phyloP scores from a whole-genome alignment of 2,888 invertebrate genomes.

The Perdita meconis region DNA sequence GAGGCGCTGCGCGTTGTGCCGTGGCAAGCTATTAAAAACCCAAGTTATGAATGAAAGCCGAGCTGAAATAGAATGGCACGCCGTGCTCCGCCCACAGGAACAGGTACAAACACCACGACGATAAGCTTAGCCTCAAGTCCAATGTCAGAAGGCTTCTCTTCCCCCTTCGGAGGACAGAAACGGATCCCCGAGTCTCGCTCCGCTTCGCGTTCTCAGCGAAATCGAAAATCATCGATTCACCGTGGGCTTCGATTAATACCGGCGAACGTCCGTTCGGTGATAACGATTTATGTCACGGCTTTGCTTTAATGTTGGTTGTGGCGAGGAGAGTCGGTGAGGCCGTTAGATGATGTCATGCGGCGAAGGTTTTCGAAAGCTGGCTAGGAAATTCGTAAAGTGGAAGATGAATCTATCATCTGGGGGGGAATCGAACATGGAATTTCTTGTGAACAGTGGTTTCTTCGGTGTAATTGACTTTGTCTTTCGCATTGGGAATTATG shows the following conservation, averaged over 20 bases:
- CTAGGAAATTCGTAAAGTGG: no score
- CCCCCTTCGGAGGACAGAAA: conserved; percentile 52
- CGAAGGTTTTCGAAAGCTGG: no score
- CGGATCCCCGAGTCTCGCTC: conserved; percentile 33
- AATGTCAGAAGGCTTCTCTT: conserved; percentile 66
- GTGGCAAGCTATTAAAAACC: conserved; percentile 82
- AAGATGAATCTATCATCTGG: no score
- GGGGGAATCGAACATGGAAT: no score
- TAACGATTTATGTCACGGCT: conserved; percentile 1
- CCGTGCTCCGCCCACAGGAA: conserved; percentile 81
- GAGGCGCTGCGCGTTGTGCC: conserved; percentile 69
- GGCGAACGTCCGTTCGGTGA: neutral
- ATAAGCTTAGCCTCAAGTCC: conserved; percentile 64
- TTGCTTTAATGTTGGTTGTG: neutral
- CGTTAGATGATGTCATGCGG: no score
- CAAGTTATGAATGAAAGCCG: conserved; percentile 83
- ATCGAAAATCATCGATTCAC: conserved; percentile 33
- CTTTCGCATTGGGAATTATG: no score
- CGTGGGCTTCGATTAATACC: neutral
- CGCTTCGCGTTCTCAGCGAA: conserved; percentile 24
- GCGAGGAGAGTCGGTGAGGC: no score
- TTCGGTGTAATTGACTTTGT: no score
- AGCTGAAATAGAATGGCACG: conserved; percentile 83
- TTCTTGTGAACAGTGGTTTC: no score
- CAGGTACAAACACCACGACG: conserved; percentile 69